Evolutionary conservation across 1,140 invertebrate species (phyloP), one percentile per base, ranked within the genome.

Genomic region (Drosophila ironensis): DNA sequence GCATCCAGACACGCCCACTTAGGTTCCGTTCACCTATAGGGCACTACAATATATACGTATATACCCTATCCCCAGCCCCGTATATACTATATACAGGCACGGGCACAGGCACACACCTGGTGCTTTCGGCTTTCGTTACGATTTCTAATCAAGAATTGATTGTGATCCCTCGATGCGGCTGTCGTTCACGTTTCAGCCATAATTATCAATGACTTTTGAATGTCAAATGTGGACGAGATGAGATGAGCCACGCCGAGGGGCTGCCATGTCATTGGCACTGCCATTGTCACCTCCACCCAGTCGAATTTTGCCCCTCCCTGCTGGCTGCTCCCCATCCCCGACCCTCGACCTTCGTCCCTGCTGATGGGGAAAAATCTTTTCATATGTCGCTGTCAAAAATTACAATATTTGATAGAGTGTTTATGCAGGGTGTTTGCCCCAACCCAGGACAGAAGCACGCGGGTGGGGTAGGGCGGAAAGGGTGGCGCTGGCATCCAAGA

Each of bases 171-270:
- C 72, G 80, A 80, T 86, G 80, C 80, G 80, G 74, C 80, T 86
- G 80, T 86, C 80, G 80, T 86, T 86, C 80, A 86, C 80, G 80
- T 86, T 86, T 86, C 74, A 81, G 57, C 70, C 80, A 86, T 86
- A 86, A 86, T 86, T 86, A 86, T 86, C 80, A 86, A 86, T 86
- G 80, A 86, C 80, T 86, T 86, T 86, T 86, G 80, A 86, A 86
- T 86, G 80, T 86, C 80, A 86, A 86, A 86, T 86, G 80, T 87
- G 74, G 73, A 72, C 53, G 59, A 63, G 59, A 61, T 60, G 59
- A 61, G 52, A n/a, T 9, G 27, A 3, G 27, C 1, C 27, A 8
- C 3, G 27, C 25, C 1, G 42, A 54, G 25, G 9, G 25, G 11
- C 28, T 56, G 52, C 37, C 51, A 61, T 68, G 68, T 72, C 69